These are phyloP conservation scores for Flexamia atlantica DNA, from an alignment of 2,888 invertebrate species.

Conservation along the genomic window DNA sequence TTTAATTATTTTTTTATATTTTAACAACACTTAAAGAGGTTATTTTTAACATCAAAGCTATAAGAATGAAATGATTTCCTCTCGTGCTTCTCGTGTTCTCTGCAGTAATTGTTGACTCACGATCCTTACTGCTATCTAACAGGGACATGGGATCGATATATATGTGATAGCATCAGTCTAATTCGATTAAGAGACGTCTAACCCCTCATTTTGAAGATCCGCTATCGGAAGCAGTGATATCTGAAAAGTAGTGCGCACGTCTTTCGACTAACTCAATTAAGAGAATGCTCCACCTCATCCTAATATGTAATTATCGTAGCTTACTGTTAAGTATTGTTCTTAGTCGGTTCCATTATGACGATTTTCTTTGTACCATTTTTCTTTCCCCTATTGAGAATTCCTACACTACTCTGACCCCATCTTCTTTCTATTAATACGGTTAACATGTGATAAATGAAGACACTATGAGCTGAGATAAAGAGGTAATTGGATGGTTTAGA, in stretches of 20 bases:
- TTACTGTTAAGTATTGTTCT: too few relatives aligned
- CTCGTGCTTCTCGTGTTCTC: too few relatives aligned
- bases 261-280: not conserved
- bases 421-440: slow-evolving; percentile 7
- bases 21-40: too few relatives aligned
- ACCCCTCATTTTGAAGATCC: slow-evolving; percentile 23
- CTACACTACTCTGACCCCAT: not conserved
- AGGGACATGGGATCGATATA: not conserved
- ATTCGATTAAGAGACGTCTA: not conserved
- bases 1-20: too few relatives aligned
- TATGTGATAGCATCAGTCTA: not conserved
- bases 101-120: slow-evolving; percentile 18
- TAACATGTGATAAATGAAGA: slow-evolving; percentile 22
- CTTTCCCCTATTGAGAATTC: not conserved
- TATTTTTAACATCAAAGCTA: too few relatives aligned
- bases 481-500: not conserved
- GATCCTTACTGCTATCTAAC: not conserved
- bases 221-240: not conserved
- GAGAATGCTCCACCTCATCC: too few relatives aligned
- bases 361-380: not conserved
- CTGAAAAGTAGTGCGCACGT: not conserved
- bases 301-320: too few relatives aligned
- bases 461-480: not conserved
- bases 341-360: too few relatives aligned
- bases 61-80: too few relatives aligned